A percentile compares a stretch with the other conserved stretches of the same genome.
Evolutionary conservation across 2,888 invertebrate species (phyloP).

Genomic region (Mimumesa dahlbomi): DNA sequence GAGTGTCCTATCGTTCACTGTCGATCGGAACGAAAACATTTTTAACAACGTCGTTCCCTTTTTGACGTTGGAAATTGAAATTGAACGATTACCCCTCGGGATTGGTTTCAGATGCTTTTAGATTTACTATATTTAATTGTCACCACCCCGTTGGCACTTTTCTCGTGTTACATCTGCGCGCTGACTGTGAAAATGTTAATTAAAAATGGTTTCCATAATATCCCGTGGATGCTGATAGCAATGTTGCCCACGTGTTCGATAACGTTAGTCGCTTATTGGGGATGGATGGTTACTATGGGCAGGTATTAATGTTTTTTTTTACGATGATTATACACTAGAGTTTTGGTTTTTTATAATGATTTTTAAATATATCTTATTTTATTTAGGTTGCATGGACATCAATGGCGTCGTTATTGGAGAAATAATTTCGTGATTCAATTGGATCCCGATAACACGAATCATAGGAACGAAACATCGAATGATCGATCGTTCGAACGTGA

Average conservation of each 20-base stretch:
- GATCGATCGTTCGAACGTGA: neutral
- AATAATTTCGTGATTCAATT: slow-evolving; percentile 75
- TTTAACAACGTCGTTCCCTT: too few species aligned
- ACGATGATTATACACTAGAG: slow-evolving; percentile 36
- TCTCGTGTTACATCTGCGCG: slow-evolving; percentile 76
- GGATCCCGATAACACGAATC: slow-evolving; percentile 61
- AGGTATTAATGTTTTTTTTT: too few species aligned
- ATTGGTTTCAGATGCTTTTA: slow-evolving; percentile 71
- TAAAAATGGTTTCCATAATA: slow-evolving; percentile 71
- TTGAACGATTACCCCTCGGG: too few species aligned
- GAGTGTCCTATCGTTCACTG: slow-evolving; percentile 7
- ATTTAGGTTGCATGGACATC: slow-evolving; percentile 74
- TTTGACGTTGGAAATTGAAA: too few species aligned
- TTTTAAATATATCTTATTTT: neutral
- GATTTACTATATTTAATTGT: slow-evolving; percentile 75
- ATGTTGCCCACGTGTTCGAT: slow-evolving; percentile 77
- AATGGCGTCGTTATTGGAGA: slow-evolving; percentile 77
- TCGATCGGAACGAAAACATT: neutral
- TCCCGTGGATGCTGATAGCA: slow-evolving; percentile 77
- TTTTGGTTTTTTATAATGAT: too few species aligned
- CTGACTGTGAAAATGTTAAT: slow-evolving; percentile 72
- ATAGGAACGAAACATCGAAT: slow-evolving; percentile 1
- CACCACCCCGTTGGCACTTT: slow-evolving; percentile 76
- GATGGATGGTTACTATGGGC: slow-evolving; percentile 76
- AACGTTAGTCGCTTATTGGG: slow-evolving; percentile 77